Base-by-base conservation (phyloP, 2,113 vertebrate genomes). In the Ptyas mucosa region DNA sequence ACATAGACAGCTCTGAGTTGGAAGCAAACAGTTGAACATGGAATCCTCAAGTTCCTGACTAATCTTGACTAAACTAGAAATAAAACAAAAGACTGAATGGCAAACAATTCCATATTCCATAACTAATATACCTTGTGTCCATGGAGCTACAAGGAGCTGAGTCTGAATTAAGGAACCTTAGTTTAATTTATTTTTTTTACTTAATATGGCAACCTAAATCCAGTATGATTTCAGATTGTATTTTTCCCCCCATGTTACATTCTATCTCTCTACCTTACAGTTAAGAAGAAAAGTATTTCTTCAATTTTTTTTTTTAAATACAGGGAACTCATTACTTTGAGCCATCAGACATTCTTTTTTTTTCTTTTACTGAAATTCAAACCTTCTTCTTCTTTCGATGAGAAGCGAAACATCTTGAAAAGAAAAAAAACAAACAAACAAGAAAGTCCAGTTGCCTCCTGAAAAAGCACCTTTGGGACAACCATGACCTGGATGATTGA, bases 181-280 rank as follows among this genome's bases (percentile, higher is more conserved):
- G 5, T 69, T n/a, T 69, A n/a, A 2, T 12, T 69, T n/a, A 3
- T 15, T 69, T 69, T 15, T 15, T 69, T 69, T 15, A 69, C 14
- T 10, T 69, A n/a, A 69, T 15, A 69, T 29, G 64, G 29, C 11
- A n/a, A 12, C 29, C 12, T n/a, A n/a, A n/a, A 69, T n/a, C 61
- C 29, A 69, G 29, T 29, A 69, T 69, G 61, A n/a, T 14, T 69
- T 69, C 4, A 69, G 29, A 69, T 15, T 69, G 11, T 12, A 15
- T n/a, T 0, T 1, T 0, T 1, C 2, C 20, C 29, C 11, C 10
- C 3, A 12, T 14, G 61, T 64, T 64, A 64, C 4, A 29, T 64
- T 69, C 29, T n/a, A 69, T 14, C 12, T 6, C n/a, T n/a, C n/a
- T 15, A n/a, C 12, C 64, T 69, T n/a, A 6, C 1, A 69, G 61